phyloP scores from a whole-genome alignment of 2,113 vertebrate genomes.

The Alethe castanea region DNA sequence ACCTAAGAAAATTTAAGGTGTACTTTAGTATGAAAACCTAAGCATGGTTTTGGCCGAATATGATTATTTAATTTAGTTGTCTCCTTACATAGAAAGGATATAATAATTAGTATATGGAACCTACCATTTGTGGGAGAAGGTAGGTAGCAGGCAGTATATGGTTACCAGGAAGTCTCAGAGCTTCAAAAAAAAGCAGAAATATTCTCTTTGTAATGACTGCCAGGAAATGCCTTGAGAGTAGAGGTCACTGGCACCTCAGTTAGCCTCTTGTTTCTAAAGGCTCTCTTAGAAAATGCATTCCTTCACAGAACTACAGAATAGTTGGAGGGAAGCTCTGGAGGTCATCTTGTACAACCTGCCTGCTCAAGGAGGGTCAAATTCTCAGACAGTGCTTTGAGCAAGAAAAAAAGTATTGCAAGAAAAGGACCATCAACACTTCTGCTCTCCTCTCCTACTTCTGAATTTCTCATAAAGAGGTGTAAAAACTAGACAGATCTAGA shows the following conservation, averaged over 20 bases:
- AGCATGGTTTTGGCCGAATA: background rate
- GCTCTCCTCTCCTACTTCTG: background rate
- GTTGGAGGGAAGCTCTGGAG: background rate
- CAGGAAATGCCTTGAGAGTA: background rate
- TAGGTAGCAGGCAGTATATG: background rate
- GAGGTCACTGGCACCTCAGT: background rate
- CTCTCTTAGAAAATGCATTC: background rate
- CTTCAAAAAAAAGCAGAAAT: background rate
- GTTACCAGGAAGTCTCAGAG: background rate
- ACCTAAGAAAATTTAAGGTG: background rate
- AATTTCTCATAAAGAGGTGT: background rate
- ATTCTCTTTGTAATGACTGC: background rate
- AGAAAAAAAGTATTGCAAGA: background rate
- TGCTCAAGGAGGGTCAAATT: background rate
- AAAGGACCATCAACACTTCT: background rate
- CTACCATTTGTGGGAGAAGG: background rate
- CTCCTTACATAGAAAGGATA: background rate
- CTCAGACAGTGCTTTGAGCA: background rate
- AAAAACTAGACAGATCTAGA: background rate
- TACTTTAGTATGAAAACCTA: background rate
- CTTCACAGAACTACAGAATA: background rate
- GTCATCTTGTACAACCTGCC: background rate
- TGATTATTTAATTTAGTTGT: background rate
- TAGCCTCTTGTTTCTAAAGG: background rate
- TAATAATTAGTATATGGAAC: background rate